These are phyloP conservation scores for Platyscapa corneri DNA, from an alignment of 1,140 invertebrate species.

Conservation along the genomic window DNA sequence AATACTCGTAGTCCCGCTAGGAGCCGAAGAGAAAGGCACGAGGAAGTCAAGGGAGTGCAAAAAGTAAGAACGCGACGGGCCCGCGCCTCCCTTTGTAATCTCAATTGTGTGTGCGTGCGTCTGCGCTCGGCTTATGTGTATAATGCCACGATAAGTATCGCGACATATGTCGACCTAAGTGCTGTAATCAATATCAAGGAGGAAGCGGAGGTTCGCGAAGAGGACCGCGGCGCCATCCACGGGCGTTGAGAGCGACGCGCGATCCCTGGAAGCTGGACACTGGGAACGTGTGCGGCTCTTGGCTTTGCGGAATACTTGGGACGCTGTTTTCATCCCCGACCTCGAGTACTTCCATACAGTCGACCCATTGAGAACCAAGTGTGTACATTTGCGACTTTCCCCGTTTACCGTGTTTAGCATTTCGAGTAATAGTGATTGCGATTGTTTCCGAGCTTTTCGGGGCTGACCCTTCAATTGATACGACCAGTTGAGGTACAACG, in stretches of 20 bases:
- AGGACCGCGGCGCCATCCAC: neutral
- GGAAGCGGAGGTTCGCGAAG: slow-evolving; percentile 18
- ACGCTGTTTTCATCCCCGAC: neutral
- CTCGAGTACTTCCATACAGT: neutral
- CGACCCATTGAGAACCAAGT: neutral
- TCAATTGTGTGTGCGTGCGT: slow-evolving; percentile 48
- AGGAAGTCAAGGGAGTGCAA: neutral
- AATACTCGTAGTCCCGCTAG: neutral
- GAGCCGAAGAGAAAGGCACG: neutral
- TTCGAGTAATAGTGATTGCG: neutral
- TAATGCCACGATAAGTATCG: slow-evolving; percentile 66
- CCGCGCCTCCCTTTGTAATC: slow-evolving; percentile 10
- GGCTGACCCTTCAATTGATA: neutral
- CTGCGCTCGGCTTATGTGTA: slow-evolving; percentile 61
- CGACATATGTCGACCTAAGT: slow-evolving; percentile 67
- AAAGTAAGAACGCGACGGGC: neutral
- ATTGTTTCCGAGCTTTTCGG: neutral
- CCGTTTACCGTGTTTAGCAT: neutral
- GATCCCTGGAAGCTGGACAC: neutral
- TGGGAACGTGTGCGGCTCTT: neutral
- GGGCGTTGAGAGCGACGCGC: neutral
- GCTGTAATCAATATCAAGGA: slow-evolving; percentile 64
- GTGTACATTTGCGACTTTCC: neutral
- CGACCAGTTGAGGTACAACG: too few species aligned
- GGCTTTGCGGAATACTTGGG: too few species aligned